phyloP scores from a whole-genome alignment of 2,113 vertebrate species.

The Mesocricetus auratus region DNA sequence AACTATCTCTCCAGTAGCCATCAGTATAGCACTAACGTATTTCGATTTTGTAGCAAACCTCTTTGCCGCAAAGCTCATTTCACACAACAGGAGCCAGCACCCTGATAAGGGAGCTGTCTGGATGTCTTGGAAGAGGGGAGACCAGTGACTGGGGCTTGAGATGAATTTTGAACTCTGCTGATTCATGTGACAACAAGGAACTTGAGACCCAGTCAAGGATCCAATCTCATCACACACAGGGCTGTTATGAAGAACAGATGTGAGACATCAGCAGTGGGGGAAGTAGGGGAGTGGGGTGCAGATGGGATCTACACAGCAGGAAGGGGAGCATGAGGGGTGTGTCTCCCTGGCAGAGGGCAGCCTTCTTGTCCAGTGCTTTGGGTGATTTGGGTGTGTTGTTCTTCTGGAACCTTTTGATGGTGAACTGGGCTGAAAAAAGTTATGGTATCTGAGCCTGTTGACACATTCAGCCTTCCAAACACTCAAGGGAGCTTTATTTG shows the following conservation, averaged over 20 bases:
- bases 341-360: background rate
- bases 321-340: fast-evolving
- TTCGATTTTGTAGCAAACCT: background rate
- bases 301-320: fast-evolving
- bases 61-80: background rate
- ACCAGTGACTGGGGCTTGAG: background rate
- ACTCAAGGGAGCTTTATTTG: background rate
- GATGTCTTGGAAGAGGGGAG: background rate
- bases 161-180: conserved; percentile 54
- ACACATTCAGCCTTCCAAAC: background rate
- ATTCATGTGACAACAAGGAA: background rate
- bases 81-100: background rate
- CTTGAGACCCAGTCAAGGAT: background rate
- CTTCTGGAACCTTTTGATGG: background rate
- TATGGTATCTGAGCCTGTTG: background rate
- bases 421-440: background rate
- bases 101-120: background rate
- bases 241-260: background rate
- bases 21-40: background rate
- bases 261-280: fast-evolving
- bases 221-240: background rate
- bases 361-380: fast-evolving
- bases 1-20: background rate
- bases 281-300: background rate
- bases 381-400: background rate